phyloP scores from a whole-genome alignment of 1,140 invertebrate species.

The Drosophila novamexicana region DNA sequence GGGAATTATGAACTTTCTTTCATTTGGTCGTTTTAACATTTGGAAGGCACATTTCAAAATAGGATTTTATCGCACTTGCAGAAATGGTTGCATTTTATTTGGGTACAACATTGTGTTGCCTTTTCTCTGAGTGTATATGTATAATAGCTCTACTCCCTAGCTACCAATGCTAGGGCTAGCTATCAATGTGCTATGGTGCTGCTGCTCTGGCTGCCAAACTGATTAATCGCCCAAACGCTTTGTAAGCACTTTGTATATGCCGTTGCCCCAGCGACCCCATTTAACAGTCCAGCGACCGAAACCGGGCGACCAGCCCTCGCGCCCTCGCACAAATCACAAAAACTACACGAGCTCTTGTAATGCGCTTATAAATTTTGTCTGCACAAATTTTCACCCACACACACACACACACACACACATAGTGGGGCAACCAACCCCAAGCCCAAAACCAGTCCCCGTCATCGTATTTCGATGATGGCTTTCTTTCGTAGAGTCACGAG shows the following conservation, averaged over 20 bases:
- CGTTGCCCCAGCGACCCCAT: slow-evolving; percentile 46
- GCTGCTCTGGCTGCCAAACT: slow-evolving; percentile 65
- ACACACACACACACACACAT: neutral
- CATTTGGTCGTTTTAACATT: no score
- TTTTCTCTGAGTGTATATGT: neutral
- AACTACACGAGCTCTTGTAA: slow-evolving; percentile 74
- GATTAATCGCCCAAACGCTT: slow-evolving; percentile 80
- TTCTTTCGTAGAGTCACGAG: slow-evolving; percentile 42
- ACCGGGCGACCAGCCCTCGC: neutral
- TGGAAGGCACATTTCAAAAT: no score
- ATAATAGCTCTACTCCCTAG: neutral
- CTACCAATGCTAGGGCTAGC: no score
- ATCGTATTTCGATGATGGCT: slow-evolving; percentile 47
- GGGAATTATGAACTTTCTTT: no score
- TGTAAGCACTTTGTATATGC: slow-evolving; percentile 72
- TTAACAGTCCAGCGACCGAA: slow-evolving; percentile 32
- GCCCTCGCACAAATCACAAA: slow-evolving; percentile 63
- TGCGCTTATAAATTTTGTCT: slow-evolving; percentile 82
- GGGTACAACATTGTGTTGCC: no score
- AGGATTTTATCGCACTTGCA: no score
- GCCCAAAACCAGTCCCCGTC: neutral
- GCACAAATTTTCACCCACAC: slow-evolving; percentile 59
- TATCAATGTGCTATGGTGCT: slow-evolving; percentile 11
- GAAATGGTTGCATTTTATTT: no score
- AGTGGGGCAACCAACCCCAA: neutral